Evolutionary conservation across 2,113 vertebrate genomes (phyloP).

Genomic region (Pteruthius melanotis): DNA sequence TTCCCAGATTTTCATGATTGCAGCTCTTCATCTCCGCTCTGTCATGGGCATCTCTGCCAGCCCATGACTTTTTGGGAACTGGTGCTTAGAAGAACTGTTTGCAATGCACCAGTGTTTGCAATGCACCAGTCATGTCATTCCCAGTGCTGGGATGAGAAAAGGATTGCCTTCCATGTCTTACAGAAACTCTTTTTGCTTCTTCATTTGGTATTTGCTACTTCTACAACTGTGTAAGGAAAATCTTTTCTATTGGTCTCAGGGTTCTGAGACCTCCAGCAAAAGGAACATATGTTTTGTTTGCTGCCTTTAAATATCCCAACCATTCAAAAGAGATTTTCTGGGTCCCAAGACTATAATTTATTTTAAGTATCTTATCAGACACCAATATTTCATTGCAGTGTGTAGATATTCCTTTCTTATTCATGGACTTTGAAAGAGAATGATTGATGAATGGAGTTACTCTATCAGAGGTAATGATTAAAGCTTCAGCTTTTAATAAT

Average conservation of each 20-base stretch:
- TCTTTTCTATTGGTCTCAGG: neutral
- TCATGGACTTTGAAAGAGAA: constrained; percentile 22
- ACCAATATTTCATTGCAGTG: neutral
- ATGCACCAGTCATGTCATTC: neutral
- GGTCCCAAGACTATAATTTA: neutral
- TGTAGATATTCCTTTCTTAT: neutral
- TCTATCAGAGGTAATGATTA: neutral
- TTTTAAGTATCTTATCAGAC: neutral
- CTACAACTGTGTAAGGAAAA: neutral
- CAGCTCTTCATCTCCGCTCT: neutral
- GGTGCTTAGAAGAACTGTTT: neutral
- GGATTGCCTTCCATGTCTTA: neutral
- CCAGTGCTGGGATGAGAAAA: neutral
- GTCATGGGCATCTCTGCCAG: neutral
- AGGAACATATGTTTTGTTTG: neutral
- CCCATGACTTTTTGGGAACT: neutral
- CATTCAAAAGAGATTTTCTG: neutral
- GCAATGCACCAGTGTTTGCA: neutral
- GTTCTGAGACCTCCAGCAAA: neutral
- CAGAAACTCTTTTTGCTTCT: neutral
- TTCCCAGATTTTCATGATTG: neutral
- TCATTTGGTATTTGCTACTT: neutral
- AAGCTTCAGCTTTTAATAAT: neutral
- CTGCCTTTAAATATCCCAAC: neutral
- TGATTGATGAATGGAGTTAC: constrained; percentile 7